These are phyloP conservation scores for Schizotus pectinicornis DNA, from an alignment of 2,888 invertebrate species.

Conservation along the genomic window DNA sequence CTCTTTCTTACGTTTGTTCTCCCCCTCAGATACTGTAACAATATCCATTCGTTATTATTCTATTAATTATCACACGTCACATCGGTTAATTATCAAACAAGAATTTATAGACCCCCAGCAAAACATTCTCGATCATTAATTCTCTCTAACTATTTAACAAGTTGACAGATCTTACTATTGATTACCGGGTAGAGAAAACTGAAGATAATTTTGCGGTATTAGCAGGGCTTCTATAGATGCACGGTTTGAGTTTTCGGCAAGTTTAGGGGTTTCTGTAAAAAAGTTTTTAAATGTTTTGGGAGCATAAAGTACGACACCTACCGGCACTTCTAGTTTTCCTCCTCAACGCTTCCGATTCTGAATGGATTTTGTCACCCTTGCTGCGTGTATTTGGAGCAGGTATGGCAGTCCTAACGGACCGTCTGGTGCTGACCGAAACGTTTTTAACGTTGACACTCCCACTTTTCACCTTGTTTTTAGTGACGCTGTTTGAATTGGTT, in stretches of 20 bases:
- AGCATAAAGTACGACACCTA: slow-evolving; percentile 51
- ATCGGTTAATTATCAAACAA: background rate
- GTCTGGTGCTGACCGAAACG: slow-evolving; percentile 48
- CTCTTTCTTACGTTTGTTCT: slow-evolving; percentile 58
- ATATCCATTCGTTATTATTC: slow-evolving; percentile 16
- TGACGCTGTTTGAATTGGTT: slow-evolving; percentile 16
- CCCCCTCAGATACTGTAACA: slow-evolving; percentile 55
- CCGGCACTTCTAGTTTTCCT: slow-evolving; percentile 77
- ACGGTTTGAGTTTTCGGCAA: no score
- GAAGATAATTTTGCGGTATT: no score
- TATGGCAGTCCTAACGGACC: slow-evolving; percentile 51
- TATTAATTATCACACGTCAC: background rate
- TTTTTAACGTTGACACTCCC: slow-evolving; percentile 13
- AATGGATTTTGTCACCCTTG: slow-evolving; percentile 50
- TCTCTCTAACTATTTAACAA: no score
- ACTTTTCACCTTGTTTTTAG: slow-evolving; percentile 20
- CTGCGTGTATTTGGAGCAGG: slow-evolving; percentile 55
- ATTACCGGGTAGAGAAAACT: no score
- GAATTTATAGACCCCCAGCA: background rate
- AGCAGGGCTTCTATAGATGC: no score
- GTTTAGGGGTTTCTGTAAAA: background rate
- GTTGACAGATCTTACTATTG: no score
- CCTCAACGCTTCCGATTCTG: slow-evolving; percentile 54
- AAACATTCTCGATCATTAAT: background rate
- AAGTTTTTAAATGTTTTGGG: background rate